These are phyloP conservation scores for Coenobita brevimanus DNA, from an alignment of 1,140 invertebrate species.

Conservation along the genomic window DNA sequence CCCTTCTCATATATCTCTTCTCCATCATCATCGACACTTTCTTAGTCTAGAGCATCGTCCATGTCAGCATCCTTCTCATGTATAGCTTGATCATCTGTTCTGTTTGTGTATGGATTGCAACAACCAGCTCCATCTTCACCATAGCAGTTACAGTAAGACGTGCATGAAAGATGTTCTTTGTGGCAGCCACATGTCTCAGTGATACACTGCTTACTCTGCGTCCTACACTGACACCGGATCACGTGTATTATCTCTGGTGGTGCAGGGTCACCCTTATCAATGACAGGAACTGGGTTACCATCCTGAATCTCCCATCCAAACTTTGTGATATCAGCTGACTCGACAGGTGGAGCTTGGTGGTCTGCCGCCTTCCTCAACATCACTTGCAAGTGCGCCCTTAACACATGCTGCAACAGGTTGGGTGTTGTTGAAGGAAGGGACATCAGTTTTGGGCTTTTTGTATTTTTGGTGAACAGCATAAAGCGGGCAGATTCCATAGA, in stretches of 20 bases:
- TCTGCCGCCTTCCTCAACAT: conserved; percentile 4
- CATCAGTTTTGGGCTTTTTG: not conserved
- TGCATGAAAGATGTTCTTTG: conserved; percentile 6
- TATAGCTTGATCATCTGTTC: not conserved
- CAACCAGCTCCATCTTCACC: not conserved
- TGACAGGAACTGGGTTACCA: not conserved
- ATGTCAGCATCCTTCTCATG: not conserved
- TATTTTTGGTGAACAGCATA: conserved; percentile 18
- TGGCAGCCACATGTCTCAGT: not conserved
- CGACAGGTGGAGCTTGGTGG: not conserved
- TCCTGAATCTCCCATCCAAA: conserved; percentile 5
- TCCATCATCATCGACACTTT: not conserved
- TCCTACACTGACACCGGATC: conserved; percentile 7
- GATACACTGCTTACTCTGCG: not conserved
- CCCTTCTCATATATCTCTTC: too few species aligned
- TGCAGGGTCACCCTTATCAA: not conserved
- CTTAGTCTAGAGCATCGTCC: not conserved
- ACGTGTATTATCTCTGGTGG: conserved; percentile 4
- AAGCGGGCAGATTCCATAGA: not conserved
- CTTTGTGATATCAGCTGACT: conserved; percentile 7
- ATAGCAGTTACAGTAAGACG: not conserved
- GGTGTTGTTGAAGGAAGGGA: not conserved
- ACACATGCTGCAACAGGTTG: conserved; percentile 16
- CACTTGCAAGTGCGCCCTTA: not conserved
- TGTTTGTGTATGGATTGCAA: conserved; percentile 11